These are phyloP conservation scores for Leptodactylus fallax DNA, from an alignment of 2,797 vertebrate species.

Conservation along the genomic window DNA sequence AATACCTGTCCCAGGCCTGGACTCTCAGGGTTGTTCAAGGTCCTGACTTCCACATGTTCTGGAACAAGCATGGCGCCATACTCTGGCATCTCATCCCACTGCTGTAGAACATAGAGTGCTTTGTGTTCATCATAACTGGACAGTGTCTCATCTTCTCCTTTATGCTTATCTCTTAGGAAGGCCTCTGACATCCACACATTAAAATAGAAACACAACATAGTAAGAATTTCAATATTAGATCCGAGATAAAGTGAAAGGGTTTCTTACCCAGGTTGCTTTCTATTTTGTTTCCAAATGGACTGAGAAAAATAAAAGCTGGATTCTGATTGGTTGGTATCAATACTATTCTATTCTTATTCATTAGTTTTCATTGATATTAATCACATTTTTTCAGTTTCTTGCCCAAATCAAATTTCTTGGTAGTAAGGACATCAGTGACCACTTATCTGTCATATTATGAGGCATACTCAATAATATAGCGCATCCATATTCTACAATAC, in stretches of 20 bases:
- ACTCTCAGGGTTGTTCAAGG: conserved; percentile 80
- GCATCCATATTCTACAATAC: too few relatives aligned
- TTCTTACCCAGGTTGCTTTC: background rate
- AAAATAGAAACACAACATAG: too few relatives aligned
- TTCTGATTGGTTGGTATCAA: background rate
- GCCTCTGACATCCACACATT: conserved; percentile 70
- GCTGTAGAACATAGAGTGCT: conserved; percentile 85
- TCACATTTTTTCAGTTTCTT: too few relatives aligned
- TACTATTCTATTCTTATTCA: too few relatives aligned
- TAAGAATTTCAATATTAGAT: too few relatives aligned
- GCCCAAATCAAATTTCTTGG: too few relatives aligned
- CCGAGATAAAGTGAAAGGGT: background rate
- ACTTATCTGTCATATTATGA: too few relatives aligned
- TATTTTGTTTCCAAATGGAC: background rate
- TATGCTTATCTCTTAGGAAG: conserved; percentile 76
- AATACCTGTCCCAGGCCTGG: conserved; percentile 88
- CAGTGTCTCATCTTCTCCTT: conserved; percentile 73
- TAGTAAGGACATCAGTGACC: too few relatives aligned
- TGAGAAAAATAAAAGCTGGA: background rate
- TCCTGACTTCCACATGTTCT: conserved; percentile 88
- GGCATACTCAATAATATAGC: too few relatives aligned
- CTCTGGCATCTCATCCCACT: conserved; percentile 89
- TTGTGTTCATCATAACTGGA: conserved; percentile 81
- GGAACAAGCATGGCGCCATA: conserved; percentile 84
- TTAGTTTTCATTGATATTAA: too few relatives aligned